These are phyloP conservation scores for Aradophagus sp. DNA, from an alignment of 1,140 invertebrate genomes.

Conservation along the genomic window DNA sequence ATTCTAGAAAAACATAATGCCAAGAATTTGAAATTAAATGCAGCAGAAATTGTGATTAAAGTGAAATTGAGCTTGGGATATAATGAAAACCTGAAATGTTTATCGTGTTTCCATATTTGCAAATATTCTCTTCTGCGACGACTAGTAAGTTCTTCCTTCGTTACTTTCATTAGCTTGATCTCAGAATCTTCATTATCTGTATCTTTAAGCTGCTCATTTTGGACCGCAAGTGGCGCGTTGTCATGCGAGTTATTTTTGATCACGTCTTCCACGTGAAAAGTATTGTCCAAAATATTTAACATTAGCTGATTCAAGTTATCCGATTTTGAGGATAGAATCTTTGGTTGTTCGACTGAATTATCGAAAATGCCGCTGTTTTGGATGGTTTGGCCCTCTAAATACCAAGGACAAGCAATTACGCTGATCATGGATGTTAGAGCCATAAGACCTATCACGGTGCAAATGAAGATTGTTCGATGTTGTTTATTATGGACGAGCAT, in stretches of 20 bases:
- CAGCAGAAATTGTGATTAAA: too few relatives aligned
- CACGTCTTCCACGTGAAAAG: slow-evolving; percentile 58
- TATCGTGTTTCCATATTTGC: slow-evolving; percentile 56
- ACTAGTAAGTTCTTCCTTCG: slow-evolving; percentile 27
- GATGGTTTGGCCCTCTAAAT: slow-evolving; percentile 8
- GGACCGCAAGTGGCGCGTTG: too few relatives aligned
- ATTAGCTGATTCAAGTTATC: slow-evolving; percentile 61
- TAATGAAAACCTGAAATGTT: slow-evolving; percentile 39
- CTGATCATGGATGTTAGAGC: slow-evolving; percentile 74
- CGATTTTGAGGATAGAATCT: slow-evolving; percentile 25
- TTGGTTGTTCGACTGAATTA: slow-evolving; percentile 15
- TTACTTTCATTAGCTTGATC: slow-evolving; percentile 38
- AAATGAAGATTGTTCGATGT: slow-evolving; percentile 85
- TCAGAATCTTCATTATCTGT: slow-evolving; percentile 25
- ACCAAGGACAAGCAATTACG: slow-evolving; percentile 63
- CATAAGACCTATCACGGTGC: slow-evolving; percentile 86
- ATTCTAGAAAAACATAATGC: too few relatives aligned
- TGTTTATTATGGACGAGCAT: slow-evolving; percentile 82
- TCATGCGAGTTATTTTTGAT: slow-evolving; percentile 5
- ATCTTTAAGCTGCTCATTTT: too few relatives aligned
- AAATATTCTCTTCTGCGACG: slow-evolving; percentile 57
- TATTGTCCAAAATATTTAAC: slow-evolving; percentile 64
- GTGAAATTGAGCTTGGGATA: too few relatives aligned
- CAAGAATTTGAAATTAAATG: too few relatives aligned
- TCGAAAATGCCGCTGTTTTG: slow-evolving; percentile 34